Base-by-base conservation (phyloP, 2,797 vertebrate genomes). In the Borostomias antarcticus region DNA sequence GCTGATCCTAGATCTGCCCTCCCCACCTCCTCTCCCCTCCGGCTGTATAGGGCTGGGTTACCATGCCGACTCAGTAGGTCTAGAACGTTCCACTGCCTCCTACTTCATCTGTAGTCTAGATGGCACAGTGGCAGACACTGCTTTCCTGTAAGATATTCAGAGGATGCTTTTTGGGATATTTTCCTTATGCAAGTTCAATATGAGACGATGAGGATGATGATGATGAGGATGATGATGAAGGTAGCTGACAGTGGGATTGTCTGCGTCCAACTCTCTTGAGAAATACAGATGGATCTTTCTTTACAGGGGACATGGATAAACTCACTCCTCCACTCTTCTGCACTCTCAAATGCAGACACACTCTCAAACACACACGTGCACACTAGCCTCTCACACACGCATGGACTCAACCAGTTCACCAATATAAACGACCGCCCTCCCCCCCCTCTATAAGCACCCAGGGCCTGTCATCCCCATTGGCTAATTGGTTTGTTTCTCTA, bases 271-370 rank as follows among this genome's bases (percentile, higher is more conserved):
- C 76, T 81, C 76, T 81, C 74, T 92, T 92, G 86, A 93, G 91
- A 95, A 95, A 95, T 95, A 95, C 94, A 94, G 93, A 95, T 91
- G 72, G 77, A 68, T 23, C 1, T 62, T 69, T 82, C 82, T 73
- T 30, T 51, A 4, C 77, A 80, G 83, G 76, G 78, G 63, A 63
- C 23, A 33, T 26, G 21, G 17, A 47, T 32, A 29, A n/a, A 13
- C 32, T 23, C 60, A 30, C 19, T 48, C 17, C 25, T 62, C n/a
- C 47, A 52, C 23, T 37, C 33, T n/a, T n/a, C n/a, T n/a, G n/a
- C n/a, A n/a, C n/a, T n/a, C n/a, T n/a, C n/a, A n/a, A n/a, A n/a
- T n/a, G n/a, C n/a, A n/a, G n/a, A n/a, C n/a, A n/a, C n/a, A n/a
- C n/a, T n/a, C n/a, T n/a, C n/a, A n/a, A n/a, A n/a, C n/a, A n/a